Conservation (phyloP, 2,797 vertebrate species). For the Glossophaga mutica region DNA sequence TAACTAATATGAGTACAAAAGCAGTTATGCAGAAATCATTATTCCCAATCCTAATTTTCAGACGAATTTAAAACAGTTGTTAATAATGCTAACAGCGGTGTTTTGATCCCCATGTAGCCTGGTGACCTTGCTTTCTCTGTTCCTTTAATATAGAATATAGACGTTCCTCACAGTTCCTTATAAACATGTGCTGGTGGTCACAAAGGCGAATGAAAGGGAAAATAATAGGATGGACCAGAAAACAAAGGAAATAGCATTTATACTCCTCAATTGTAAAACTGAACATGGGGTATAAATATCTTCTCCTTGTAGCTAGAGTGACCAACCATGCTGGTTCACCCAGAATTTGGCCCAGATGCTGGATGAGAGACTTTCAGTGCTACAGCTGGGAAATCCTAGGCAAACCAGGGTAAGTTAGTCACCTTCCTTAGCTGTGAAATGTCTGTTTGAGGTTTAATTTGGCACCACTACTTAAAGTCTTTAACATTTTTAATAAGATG, state of each 20-base stretch:
- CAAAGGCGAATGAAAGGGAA: neutral
- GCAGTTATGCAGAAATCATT: neutral
- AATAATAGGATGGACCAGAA: neutral
- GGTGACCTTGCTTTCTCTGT: constrained; percentile 16
- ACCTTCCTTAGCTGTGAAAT: neutral
- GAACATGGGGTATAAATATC: neutral
- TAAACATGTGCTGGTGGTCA: neutral
- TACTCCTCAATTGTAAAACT: neutral
- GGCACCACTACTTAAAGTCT: neutral
- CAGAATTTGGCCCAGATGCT: neutral
- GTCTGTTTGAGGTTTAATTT: neutral
- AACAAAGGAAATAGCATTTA: neutral
- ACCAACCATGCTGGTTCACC: neutral
- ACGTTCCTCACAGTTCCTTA: neutral
- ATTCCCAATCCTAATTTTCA: constrained; percentile 1
- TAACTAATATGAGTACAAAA: neutral
- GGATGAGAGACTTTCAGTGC: neutral
- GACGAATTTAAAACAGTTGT: constrained; percentile 18
- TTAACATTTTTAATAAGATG: neutral
- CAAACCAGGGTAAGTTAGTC: neutral
- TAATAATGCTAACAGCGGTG: neutral
- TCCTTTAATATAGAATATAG: neutral
- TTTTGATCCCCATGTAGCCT: neutral
- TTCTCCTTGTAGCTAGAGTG: neutral
- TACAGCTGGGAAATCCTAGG: neutral